phyloP scores from a whole-genome alignment of 2,797 vertebrate species.

The Rousettus madagascariensis region DNA sequence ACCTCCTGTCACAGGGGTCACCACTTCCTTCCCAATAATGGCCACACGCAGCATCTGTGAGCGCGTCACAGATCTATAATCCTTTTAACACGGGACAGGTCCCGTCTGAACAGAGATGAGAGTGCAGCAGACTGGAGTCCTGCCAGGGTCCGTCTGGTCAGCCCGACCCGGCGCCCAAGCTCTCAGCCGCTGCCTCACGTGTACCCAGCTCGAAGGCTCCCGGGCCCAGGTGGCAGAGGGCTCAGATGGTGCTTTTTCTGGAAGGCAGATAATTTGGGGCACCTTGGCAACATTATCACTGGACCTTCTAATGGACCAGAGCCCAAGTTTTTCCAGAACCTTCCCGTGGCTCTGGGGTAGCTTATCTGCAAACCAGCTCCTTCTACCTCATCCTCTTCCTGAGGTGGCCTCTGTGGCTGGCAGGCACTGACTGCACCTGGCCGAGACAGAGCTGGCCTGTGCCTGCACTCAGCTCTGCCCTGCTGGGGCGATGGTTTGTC shows the following conservation, averaged over 20 bases:
- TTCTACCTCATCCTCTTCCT: background rate
- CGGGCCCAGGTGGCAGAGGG: background rate
- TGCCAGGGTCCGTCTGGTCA: background rate
- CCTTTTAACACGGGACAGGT: background rate
- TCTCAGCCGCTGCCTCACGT: background rate
- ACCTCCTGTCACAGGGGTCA: background rate
- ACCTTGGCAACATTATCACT: background rate
- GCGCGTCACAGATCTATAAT: accelerated
- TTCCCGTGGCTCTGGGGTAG: background rate
- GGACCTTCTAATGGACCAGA: background rate
- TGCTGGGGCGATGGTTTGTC: background rate
- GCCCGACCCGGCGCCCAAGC: accelerated
- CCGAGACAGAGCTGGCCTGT: background rate
- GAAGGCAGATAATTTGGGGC: background rate
- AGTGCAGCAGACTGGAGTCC: background rate
- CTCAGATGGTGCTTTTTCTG: background rate
- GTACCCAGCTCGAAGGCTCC: accelerated
- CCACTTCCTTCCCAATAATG: background rate
- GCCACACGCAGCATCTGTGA: background rate
- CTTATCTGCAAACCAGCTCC: background rate
- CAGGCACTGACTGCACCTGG: background rate
- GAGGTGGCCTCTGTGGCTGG: background rate
- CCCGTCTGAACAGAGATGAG: background rate
- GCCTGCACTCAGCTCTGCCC: background rate
- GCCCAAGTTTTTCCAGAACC: background rate